Base-by-base conservation (phyloP, 2,888 invertebrate genomes). In the Rhagophthalmus giganteus region DNA sequence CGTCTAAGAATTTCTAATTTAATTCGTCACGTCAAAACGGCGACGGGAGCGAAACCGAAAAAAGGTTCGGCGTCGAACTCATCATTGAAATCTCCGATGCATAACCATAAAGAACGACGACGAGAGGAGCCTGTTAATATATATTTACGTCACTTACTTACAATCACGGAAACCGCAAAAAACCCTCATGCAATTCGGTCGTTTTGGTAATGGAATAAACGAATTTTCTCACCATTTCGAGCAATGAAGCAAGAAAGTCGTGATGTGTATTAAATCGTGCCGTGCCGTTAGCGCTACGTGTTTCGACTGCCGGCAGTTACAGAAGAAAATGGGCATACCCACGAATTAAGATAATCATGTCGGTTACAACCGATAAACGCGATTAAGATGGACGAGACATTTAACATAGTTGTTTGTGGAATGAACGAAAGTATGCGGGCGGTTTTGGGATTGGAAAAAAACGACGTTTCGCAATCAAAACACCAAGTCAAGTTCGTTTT, bases 281-380 rank as follows among this genome's bases (percentile, higher is more conserved):
- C 44, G 27, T 44, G 44, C 44, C 44, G 28, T 44, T 44, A 44
- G 44, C 15, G 26, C 10, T 45, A 37, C 46, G 46, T 46, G 46
- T 38, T 38, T n/a, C n/a, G n/a, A n/a, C n/a, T 6, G 30, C 38
- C 35, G 8, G 16, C 13, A 46, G 46, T 37, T 25, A 38, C 31
- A 35, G 46, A 12, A 45, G n/a, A n/a, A n/a, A n/a, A n/a, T n/a
- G n/a, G n/a, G n/a, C n/a, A n/a, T n/a, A n/a, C n/a, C n/a, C n/a
- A n/a, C n/a, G n/a, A n/a, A n/a, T n/a, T n/a, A n/a, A n/a, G n/a
- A n/a, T n/a, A n/a, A n/a, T n/a, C n/a, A n/a, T n/a, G n/a, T n/a
- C n/a, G n/a, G n/a, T n/a, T n/a, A n/a, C n/a, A n/a, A n/a, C n/a
- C n/a, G n/a, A n/a, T n/a, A n/a, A n/a, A n/a, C n/a, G n/a, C n/a